These are phyloP conservation scores for Battus philenor DNA, from an alignment of 1,140 invertebrate species.

Conservation along the genomic window DNA sequence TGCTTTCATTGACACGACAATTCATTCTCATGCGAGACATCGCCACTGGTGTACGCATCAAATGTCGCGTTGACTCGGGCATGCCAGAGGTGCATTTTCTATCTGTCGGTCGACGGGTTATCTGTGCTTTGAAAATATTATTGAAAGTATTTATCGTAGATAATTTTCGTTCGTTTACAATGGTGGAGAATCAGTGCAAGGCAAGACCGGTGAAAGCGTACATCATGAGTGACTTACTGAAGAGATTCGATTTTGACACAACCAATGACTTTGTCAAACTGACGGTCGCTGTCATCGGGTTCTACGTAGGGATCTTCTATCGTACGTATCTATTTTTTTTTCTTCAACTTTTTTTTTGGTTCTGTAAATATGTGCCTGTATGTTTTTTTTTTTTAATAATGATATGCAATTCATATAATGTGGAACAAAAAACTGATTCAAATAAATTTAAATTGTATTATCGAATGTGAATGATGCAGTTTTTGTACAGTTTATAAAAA, in stretches of 20 bases:
- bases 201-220: constrained; percentile 56
- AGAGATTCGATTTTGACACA: constrained; percentile 54
- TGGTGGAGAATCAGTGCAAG: constrained; percentile 62
- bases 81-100: constrained; percentile 27
- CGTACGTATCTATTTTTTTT: constrained; percentile 48
- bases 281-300: constrained; percentile 47
- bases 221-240: constrained; percentile 67
- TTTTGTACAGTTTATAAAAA: too few species aligned
- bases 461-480: too few species aligned
- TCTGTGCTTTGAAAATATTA: constrained; percentile 40
- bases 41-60: constrained; percentile 31
- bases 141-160: constrained; percentile 28
- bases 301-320: constrained; percentile 58
- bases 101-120: constrained; percentile 47
- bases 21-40: constrained; percentile 16
- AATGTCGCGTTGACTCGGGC: constrained; percentile 36
- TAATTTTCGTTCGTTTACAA: constrained; percentile 25
- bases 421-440: too few species aligned
- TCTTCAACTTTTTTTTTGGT: too few species aligned
- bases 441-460: too few species aligned
- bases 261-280: constrained; percentile 59
- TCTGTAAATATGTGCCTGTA: too few species aligned
- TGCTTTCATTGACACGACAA: constrained; percentile 33
- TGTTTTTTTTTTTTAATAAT: too few species aligned
- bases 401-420: too few species aligned